Conservation (phyloP, 1,140 invertebrate genomes). For the Penaeus japonicus region DNA sequence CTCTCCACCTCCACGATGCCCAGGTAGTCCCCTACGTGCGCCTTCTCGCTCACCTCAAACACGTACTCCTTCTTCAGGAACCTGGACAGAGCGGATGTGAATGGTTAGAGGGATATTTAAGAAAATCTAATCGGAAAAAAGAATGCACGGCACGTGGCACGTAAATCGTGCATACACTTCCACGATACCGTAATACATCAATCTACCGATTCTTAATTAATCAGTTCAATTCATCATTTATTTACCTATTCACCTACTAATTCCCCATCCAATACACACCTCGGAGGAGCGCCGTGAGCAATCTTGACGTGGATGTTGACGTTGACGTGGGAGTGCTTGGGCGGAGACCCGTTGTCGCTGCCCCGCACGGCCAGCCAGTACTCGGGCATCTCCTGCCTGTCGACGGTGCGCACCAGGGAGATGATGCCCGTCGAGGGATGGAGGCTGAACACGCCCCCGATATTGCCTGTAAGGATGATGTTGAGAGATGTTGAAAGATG, state of each 20-base stretch:
- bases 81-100: constrained; percentile 82
- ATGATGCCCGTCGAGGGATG: constrained; percentile 81
- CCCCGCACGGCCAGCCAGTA: constrained; percentile 73
- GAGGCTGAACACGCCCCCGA: constrained; percentile 72
- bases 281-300: constrained; percentile 78
- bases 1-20: constrained; percentile 86
- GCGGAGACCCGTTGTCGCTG: constrained; percentile 78
- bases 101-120: no score
- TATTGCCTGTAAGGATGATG: constrained; percentile 32
- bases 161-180: no score
- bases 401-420: constrained; percentile 76
- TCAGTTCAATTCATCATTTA: no score
- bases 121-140: no score
- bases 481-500: background rate
- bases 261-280: constrained; percentile 72
- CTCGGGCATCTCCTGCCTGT: constrained; percentile 81
- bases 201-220: no score
- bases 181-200: no score
- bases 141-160: no score
- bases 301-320: constrained; percentile 72
- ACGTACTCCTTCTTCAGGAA: constrained; percentile 90
- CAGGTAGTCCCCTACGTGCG: constrained; percentile 86
- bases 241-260: no score
- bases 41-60: constrained; percentile 86
- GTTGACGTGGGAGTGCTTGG: constrained; percentile 62